Evolutionary conservation across 2,797 vertebrate genomes (phyloP).

Genomic region (Melopsittacus undulatus): DNA sequence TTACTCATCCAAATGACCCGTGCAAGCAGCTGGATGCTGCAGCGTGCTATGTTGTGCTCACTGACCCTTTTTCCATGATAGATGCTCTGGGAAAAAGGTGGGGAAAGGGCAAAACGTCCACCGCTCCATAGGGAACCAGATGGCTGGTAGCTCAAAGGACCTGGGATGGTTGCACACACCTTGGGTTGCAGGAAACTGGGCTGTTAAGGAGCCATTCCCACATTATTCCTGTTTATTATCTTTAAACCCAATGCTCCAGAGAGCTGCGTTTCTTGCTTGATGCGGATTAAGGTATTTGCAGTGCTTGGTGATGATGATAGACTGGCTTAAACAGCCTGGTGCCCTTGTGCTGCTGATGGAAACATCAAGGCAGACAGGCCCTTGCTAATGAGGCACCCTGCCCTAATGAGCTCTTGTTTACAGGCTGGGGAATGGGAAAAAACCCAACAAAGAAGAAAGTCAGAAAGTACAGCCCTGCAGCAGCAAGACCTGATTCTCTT

Average conservation of each 20-base stretch:
- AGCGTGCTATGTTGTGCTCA: background rate
- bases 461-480: background rate
- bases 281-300: background rate
- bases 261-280: background rate
- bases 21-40: background rate
- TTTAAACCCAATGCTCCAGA: background rate
- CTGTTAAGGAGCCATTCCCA: background rate
- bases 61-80: background rate
- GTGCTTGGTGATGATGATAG: background rate
- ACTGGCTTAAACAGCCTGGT: background rate
- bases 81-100: background rate
- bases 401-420: background rate
- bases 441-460: background rate
- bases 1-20: background rate
- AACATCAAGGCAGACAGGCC: constrained; percentile 7
- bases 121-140: background rate
- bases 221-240: background rate
- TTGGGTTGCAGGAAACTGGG: accelerated
- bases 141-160: background rate
- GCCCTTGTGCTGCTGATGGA: background rate
- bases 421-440: background rate
- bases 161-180: background rate
- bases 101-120: background rate
- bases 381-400: constrained; percentile 9
- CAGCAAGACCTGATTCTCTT: background rate